Conservation (phyloP, 2,797 vertebrate species). For the Chrysocyon brachyurus region DNA sequence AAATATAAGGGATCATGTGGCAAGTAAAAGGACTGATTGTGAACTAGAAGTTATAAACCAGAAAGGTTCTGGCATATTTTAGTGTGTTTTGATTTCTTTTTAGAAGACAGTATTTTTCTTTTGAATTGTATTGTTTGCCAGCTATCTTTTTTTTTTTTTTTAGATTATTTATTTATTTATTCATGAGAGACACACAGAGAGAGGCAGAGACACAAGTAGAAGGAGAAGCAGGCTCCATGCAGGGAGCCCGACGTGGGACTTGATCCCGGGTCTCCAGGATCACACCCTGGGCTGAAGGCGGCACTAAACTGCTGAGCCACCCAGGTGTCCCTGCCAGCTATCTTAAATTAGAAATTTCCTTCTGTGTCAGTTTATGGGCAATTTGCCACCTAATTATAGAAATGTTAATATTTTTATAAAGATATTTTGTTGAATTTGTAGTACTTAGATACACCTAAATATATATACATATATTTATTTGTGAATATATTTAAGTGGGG, state of each 20-base stretch:
- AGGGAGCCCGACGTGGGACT: too few species aligned
- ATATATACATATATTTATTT: background rate
- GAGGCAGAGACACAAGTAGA: too few species aligned
- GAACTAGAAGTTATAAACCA: background rate
- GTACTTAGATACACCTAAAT: background rate
- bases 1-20: background rate
- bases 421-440: background rate
- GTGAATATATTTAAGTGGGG: background rate
- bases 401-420: conserved; percentile 33
- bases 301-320: too few species aligned
- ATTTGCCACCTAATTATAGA: background rate
- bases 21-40: background rate
- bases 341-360: conserved; percentile 26
- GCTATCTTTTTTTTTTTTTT: background rate
- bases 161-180: too few species aligned
- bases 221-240: too few species aligned
- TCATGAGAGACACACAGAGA: too few species aligned
- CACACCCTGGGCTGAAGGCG: too few species aligned
- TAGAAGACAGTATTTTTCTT: background rate
- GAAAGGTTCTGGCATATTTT: background rate
- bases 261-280: too few species aligned
- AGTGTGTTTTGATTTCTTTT: background rate
- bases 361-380: background rate
- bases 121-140: background rate
- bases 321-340: background rate